Evolutionary conservation across 2,113 vertebrate species (phyloP), one percentile per base, ranked within the genome.

Genomic region (Sinocyclocheilus rhinocerous): DNA sequence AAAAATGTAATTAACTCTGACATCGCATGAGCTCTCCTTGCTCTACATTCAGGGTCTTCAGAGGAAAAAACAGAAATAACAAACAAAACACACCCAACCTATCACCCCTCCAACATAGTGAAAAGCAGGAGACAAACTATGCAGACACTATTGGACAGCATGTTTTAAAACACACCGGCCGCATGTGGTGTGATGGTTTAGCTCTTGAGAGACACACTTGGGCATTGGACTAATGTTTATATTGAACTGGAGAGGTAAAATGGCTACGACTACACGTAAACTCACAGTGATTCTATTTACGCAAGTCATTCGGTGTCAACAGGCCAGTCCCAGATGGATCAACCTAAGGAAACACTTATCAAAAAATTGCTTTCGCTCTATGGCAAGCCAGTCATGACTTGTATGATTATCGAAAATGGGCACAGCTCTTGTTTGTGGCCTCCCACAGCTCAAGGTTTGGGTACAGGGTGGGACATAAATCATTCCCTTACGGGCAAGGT

Each of bases 341-440:
- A 87, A 88, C 87, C n/a, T 85, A 87, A 84, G 89, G 95, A 96
- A 95, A 96, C 94, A 95, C 95, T 94, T 95, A 91, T 94, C 95
- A 93, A 94, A 92, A 95, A 96, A 96, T 97, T 95, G 95, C 95
- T 96, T 92, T 93, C 95, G 95, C 94, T 96, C 96, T 94, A 93
- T 94, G 95, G 95, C 90, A 95, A 96, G 96, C 97, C 95, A 96
- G 98, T 96, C 93, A 92, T 93, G 97, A 98, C 98, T 97, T 98
- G 97, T 90, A 96, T 81, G 91, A 94, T 95, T 96, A 96, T 96
- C 95, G 94, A 96, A 96, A 92, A 95, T 96, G 96, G 95, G 94
- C 95, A 94, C 95, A 95, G 95, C 96, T 96, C 94, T 93, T 96
- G 97, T 97, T 98, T 97, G 96, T 93, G 95, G 96, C 96, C 95